Evolutionary conservation across 1,140 invertebrate species (phyloP).

Genomic region (Drosophila chauvacae): DNA sequence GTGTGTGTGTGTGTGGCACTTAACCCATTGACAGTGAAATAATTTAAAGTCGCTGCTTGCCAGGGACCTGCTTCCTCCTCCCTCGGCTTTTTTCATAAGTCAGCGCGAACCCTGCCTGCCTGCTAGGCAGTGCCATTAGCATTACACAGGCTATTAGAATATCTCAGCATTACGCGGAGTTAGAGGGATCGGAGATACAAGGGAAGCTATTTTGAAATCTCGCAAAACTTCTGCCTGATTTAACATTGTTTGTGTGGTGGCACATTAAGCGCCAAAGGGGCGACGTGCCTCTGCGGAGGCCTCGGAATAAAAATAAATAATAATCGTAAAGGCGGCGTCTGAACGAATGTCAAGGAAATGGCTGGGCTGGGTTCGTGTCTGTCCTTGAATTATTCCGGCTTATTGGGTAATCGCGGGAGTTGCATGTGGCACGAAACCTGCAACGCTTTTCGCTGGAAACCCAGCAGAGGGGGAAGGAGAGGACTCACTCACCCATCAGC

Average conservation of each 20-base stretch:
- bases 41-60: conserved; percentile 10
- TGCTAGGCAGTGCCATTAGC: conserved; percentile 37
- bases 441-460: too few species aligned
- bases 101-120: too few species aligned
- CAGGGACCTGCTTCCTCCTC: neutral
- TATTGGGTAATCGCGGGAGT: neutral
- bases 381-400: conserved; percentile 7
- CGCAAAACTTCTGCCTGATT: conserved; percentile 73
- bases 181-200: neutral
- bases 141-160: conserved; percentile 74
- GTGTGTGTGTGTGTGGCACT: neutral
- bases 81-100: too few species aligned
- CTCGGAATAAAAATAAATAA: conserved; percentile 35
- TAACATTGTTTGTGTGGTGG: conserved; percentile 46
- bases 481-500: conserved; percentile 85
- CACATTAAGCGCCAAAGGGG: conserved; percentile 43
- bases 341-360: neutral
- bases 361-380: neutral
- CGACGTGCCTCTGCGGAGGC: neutral
- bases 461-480: too few species aligned
- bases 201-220: conserved; percentile 63
- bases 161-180: conserved; percentile 61
- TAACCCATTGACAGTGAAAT: conserved; percentile 61
- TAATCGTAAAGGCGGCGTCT: conserved; percentile 28
- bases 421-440: conserved; percentile 15